Evolutionary conservation across 1,140 invertebrate species (phyloP).

Genomic region (Orius insidiosus): DNA sequence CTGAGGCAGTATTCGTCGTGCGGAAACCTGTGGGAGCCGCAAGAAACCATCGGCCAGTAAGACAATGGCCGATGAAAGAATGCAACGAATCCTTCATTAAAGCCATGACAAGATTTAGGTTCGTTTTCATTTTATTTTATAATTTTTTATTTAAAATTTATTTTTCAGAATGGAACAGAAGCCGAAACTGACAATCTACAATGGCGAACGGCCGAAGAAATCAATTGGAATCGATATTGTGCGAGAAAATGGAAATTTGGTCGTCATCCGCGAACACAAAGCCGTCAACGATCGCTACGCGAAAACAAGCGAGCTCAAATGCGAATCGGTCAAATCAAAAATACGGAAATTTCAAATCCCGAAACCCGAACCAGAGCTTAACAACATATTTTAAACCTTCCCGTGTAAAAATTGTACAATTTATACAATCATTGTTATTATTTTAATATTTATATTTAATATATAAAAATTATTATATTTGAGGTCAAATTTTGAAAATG

Average conservation of each 20-base stretch:
- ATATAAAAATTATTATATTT: too few relatives aligned
- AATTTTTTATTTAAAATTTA: constrained; percentile 22
- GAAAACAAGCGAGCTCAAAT: constrained; percentile 34
- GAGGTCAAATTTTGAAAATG: too few relatives aligned
- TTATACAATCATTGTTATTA: too few relatives aligned
- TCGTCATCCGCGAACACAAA: constrained; percentile 32
- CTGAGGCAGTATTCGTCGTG: constrained; percentile 20
- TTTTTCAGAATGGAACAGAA: constrained; percentile 18
- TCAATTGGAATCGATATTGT: constrained; percentile 5
- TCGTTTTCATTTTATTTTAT: too few relatives aligned
- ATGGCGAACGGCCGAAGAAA: constrained; percentile 8
- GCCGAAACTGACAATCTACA: constrained; percentile 17
- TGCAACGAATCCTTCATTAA: constrained; percentile 32
- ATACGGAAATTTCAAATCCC: constrained; percentile 32
- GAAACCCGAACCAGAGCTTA: constrained; percentile 20
- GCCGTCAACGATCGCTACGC: constrained; percentile 32
- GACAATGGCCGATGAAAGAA: constrained; percentile 29
- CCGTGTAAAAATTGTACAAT: too few relatives aligned
- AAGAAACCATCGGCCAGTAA: constrained; percentile 19
- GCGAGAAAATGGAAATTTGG: constrained; percentile 27
- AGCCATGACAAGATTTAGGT: constrained; percentile 29
- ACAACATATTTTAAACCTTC: constrained; percentile 6
- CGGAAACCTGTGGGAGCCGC: constrained; percentile 22
- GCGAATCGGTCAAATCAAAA: constrained; percentile 33
- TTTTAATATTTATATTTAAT: too few relatives aligned